Evolutionary conservation across 2,888 invertebrate genomes (phyloP), one percentile per base, ranked within the genome.

Genomic region (Spialia ferax): DNA sequence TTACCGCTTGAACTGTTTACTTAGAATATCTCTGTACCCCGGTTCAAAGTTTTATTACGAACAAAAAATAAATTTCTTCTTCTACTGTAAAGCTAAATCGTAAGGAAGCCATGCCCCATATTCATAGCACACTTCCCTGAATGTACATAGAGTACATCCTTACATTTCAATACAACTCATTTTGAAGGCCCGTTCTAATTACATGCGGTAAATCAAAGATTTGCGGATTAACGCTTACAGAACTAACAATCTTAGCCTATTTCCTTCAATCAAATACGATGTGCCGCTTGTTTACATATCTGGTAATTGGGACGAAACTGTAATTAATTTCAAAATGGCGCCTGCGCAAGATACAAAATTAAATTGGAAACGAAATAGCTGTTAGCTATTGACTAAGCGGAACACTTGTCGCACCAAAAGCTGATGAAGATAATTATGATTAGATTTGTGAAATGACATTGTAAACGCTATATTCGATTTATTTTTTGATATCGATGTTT

Each of bases 221-320:
- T 50, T 54, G 54, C 35, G 66, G 26, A 29, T 54, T 42, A 66
- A 60, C 54, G 7, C 42, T 29, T 60, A 54, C 22, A 60, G 38
- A 54, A 59, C 54, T 52, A 42, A 60, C 54, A 42, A 55, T 71
- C 65, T 65, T 38, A 35, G 57, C 42, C 42, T 66, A 66, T 66
- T 54, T 67, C 11, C 42, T 32, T 26, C 66, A 20, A 60, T 61
- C 52, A 54, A 54, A 52, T 60, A 26, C 66, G 54, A 35, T 35
- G 35, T 52, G 22, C 29, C 45, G 45, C 62, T 62, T 70, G 69
- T 69, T 69, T 69, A 70, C 69, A 66, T 54, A 32, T 20, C 63
- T 70, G 66, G 57, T 71, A 71, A 74, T 71, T 73, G 71, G 42
- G 65, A 71, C 60, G 74, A 71, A 73, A 71, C 68, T 69, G 70